Evolutionary conservation across 2,113 vertebrate genomes (phyloP).

Genomic region (Rhabdomys dilectus): DNA sequence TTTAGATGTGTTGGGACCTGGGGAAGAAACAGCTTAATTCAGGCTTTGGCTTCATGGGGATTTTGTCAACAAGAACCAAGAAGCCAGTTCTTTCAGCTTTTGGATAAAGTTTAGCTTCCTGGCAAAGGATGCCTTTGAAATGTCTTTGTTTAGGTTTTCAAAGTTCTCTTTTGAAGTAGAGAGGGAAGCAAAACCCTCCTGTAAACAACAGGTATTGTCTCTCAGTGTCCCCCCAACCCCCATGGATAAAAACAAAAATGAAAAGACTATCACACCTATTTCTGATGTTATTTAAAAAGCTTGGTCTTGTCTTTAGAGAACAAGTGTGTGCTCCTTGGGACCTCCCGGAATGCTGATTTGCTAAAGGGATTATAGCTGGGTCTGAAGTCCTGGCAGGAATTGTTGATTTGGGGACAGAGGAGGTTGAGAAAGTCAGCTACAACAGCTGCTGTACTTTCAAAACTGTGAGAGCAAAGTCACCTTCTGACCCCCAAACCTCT

Average conservation of each 20-base stretch:
- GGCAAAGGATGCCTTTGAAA: conserved; percentile 58
- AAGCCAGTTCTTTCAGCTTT: background rate
- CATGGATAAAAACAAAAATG: conserved; percentile 38
- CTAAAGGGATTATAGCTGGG: background rate
- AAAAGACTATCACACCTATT: background rate
- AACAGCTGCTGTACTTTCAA: conserved; percentile 24
- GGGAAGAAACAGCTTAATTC: background rate
- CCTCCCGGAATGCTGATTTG: conserved; percentile 34
- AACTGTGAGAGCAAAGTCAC: background rate
- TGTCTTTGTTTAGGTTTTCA: background rate
- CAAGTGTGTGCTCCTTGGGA: background rate
- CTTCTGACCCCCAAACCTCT: background rate
- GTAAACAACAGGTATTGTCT: conserved; percentile 51
- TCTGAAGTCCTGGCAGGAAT: background rate
- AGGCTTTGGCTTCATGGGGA: background rate
- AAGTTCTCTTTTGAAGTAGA: conserved; percentile 40
- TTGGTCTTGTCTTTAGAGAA: background rate
- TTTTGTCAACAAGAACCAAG: conserved; percentile 27
- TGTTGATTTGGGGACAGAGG: background rate
- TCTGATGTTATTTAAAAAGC: conserved; percentile 30
- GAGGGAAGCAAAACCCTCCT: background rate
- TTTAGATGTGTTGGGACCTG: background rate
- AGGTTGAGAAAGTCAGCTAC: background rate
- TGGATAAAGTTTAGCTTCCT: conserved; percentile 51
- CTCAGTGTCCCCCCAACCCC: background rate